Conservation (phyloP, 2,797 vertebrate species). For the Ctenochaetus hawaiiensis region DNA sequence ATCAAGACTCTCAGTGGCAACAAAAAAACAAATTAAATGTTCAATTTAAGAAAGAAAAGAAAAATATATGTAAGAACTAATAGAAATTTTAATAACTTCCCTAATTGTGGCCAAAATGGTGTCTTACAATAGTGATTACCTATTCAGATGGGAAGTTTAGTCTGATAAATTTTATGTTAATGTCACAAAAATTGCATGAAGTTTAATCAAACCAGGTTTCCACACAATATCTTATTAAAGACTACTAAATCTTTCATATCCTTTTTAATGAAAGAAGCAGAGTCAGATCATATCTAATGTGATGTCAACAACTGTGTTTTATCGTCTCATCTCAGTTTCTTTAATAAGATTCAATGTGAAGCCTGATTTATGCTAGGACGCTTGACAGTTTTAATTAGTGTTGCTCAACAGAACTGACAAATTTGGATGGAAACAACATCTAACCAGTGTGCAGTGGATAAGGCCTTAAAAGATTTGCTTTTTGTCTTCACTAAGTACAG, state of each 20-base stretch:
- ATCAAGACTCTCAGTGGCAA: no score
- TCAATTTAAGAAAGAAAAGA: neutral
- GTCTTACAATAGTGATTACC: neutral
- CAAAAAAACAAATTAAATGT: no score
- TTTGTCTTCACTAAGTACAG: neutral
- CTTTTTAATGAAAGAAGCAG: neutral
- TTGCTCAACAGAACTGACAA: no score
- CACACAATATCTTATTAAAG: neutral
- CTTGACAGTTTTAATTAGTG: no score
- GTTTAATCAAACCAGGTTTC: neutral
- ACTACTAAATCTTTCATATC: neutral
- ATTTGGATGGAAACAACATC: neutral
- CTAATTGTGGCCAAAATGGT: neutral
- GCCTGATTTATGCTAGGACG: no score
- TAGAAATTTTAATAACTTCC: neutral
- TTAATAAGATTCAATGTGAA: no score
- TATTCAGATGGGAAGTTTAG: neutral
- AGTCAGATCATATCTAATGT: slow-evolving; percentile 2
- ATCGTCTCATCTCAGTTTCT: neutral
- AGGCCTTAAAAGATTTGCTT: neutral
- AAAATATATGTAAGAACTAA: neutral
- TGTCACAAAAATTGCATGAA: neutral
- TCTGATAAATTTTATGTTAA: neutral
- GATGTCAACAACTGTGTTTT: neutral
- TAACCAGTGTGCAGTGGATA: neutral